Evolutionary conservation across 2,888 invertebrate genomes (phyloP).

Genomic region (Caenorhabditis panamensis): DNA sequence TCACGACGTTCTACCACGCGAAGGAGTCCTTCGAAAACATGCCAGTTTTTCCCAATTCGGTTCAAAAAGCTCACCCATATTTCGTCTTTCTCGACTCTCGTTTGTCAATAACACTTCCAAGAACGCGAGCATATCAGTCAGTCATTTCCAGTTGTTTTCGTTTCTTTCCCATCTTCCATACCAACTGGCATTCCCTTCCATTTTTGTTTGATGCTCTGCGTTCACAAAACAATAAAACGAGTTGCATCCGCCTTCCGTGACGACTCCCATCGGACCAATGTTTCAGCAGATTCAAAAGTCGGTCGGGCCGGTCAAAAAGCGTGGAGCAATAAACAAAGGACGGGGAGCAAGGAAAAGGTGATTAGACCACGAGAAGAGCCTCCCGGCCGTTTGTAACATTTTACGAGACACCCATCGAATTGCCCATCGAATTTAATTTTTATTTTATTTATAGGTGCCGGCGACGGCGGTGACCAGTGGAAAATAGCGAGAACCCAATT

Average conservation of each 20-base stretch:
- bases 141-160: conserved; percentile 6
- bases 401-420: conserved; percentile 12
- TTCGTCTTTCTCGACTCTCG: background rate
- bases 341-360: background rate
- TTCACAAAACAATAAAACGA: conserved; percentile 7
- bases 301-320: background rate
- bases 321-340: conserved; percentile 3
- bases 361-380: conserved; percentile 6
- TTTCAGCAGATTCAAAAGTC: conserved; percentile 8
- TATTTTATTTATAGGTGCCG: background rate
- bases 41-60: no score
- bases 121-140: background rate
- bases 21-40: no score
- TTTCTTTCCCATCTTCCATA: no score
- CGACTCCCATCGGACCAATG: conserved; percentile 37
- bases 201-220: conserved; percentile 1
- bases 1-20: no score
- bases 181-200: background rate
- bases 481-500: background rate
- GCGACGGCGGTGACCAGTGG: conserved; percentile 7
- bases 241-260: conserved; percentile 11
- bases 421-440: conserved; percentile 6
- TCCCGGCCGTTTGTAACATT: background rate
- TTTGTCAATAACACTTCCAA: background rate
- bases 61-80: background rate